These are phyloP conservation scores for Dendroctonus valens DNA, from an alignment of 1,140 invertebrate genomes.

Conservation along the genomic window DNA sequence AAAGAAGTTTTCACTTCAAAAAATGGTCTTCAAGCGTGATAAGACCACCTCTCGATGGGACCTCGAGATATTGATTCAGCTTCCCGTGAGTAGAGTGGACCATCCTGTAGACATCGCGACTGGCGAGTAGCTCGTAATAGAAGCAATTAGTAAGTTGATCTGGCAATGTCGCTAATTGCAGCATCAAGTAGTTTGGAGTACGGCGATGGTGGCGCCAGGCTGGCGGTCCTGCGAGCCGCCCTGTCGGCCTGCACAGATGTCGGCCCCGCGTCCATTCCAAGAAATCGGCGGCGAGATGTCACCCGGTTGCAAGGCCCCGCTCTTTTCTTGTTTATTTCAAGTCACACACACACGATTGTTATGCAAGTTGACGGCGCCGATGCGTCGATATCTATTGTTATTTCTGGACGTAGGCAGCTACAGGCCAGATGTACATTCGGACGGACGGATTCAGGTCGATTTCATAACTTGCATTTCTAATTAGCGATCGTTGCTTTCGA, in stretches of 20 bases:
- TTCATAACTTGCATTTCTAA: too few species aligned
- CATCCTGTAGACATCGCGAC: too few species aligned
- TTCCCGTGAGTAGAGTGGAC: too few species aligned
- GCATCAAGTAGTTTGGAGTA: background rate
- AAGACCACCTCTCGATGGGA: too few species aligned
- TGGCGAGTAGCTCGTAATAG: too few species aligned
- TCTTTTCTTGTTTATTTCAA: conserved; percentile 15
- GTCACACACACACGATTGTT: conserved; percentile 7
- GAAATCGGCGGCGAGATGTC: conserved; percentile 25
- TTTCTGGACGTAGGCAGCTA: conserved; percentile 14
- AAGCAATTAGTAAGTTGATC: background rate
- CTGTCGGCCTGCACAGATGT: conserved; percentile 11
- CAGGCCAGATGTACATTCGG: background rate
- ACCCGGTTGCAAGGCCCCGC: conserved; percentile 12
- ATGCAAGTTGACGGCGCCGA: conserved; percentile 19
- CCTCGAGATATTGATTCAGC: too few species aligned
- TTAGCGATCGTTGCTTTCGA: too few species aligned
- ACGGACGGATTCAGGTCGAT: too few species aligned
- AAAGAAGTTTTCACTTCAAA: too few species aligned
- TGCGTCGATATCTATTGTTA: conserved; percentile 22
- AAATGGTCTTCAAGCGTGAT: too few species aligned
- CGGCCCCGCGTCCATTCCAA: conserved; percentile 13
- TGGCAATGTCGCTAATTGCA: conserved; percentile 10
- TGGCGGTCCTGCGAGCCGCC: conserved; percentile 11
- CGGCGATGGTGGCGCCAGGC: conserved; percentile 13